Percentiles rank a stretch among this genome's conserved stretches.
Conservation (phyloP, 2,113 vertebrate species). For the Rhadina sibilatrix region DNA sequence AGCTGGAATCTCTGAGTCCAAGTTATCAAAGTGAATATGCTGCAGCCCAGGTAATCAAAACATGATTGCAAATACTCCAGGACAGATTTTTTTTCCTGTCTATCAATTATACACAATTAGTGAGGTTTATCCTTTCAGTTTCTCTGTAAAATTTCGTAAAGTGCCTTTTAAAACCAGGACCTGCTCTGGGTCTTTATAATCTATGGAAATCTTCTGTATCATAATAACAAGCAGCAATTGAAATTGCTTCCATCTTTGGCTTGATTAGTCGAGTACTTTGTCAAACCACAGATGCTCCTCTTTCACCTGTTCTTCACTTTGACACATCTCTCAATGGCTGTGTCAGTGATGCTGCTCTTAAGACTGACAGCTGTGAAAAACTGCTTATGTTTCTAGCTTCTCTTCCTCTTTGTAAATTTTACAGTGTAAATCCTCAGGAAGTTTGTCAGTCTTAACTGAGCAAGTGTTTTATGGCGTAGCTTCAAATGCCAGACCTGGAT, state of each 20-base stretch:
- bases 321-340: not conserved
- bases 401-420: not conserved
- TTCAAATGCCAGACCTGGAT: not conserved
- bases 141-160: not conserved
- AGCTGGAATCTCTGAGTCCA: not conserved
- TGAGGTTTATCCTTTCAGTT: not conserved
- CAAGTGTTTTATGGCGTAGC: not conserved
- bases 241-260: not conserved
- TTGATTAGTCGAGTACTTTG: not conserved
- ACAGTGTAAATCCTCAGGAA: not conserved
- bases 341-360: not conserved
- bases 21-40: not conserved
- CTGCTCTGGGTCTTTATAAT: not conserved
- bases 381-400: not conserved
- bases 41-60: not conserved
- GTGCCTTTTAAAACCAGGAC: not conserved
- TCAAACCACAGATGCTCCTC: not conserved
- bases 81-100: not conserved
- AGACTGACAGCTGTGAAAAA: constrained; percentile 18
- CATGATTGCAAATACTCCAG: not conserved
- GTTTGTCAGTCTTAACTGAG: not conserved
- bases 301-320: constrained; percentile 11
- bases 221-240: not conserved
- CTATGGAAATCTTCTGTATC: not conserved
- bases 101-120: not conserved